phyloP scores from a whole-genome alignment of 2,888 invertebrate genomes.

The Trilocha varians region DNA sequence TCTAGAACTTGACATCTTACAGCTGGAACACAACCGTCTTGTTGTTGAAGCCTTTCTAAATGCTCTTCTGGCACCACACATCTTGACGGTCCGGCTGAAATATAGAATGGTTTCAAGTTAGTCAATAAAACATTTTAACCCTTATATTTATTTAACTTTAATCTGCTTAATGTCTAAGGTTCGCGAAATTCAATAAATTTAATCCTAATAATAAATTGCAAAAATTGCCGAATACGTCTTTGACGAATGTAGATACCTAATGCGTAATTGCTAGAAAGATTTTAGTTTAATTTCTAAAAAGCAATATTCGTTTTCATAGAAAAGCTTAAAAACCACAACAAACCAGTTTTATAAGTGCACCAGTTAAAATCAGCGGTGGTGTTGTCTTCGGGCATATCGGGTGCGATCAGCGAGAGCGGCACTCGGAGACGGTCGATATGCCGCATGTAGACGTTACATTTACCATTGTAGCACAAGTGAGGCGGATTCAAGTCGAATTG shows the following conservation, averaged over 20 bases:
- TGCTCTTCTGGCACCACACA: slow-evolving; percentile 76
- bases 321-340: no score
- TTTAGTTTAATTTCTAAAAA: no score
- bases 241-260: no score
- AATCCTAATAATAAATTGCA: no score
- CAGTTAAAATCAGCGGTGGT: slow-evolving; percentile 60
- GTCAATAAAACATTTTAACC: background rate
- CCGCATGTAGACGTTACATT: slow-evolving; percentile 58
- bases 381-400: slow-evolving; percentile 39
- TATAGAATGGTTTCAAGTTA: background rate
- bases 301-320: no score
- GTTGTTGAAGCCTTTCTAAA: slow-evolving; percentile 37
- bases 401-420: slow-evolving; percentile 47
- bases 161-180: no score
- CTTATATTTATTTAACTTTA: no score
- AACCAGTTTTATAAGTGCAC: slow-evolving; percentile 76
- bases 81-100: slow-evolving; percentile 47
- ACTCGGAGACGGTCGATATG: slow-evolving; percentile 45
- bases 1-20: slow-evolving; percentile 81
- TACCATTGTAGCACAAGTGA: slow-evolving; percentile 55
- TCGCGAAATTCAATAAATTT: no score
- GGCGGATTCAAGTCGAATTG: slow-evolving; percentile 48
- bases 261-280: no score
- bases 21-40: slow-evolving; percentile 74
- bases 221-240: no score